Base-by-base conservation (phyloP, 2,888 invertebrate genomes). In the Petrolisthes cinctipes region DNA sequence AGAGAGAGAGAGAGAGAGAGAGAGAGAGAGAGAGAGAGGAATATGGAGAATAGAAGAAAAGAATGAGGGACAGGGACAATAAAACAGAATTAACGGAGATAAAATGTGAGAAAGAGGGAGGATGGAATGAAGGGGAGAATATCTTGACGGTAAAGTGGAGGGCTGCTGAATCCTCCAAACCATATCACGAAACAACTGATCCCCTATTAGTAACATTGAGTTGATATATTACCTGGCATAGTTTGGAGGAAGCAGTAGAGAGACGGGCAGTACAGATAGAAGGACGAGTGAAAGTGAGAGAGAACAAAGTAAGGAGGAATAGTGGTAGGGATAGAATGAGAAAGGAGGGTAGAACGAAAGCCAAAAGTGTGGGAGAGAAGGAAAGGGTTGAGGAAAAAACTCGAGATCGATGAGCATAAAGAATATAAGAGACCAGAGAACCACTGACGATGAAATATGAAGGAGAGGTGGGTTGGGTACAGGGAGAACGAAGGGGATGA, bases 361-460 rank as follows among this genome's bases (percentile, higher is more conserved):
- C 1, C 7, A n/a, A n/a, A n/a, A 54, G 54, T 17, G 4, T 6
- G 17, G 51, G 11, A 9, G 4, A 37, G 11, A 17, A 53, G 53
- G 53, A 4, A 14, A 37, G 53, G 9, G 17, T n/a, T 7, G 2
- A 20, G 5, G 7, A 14, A 17, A 14, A 54, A 20, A 7, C 7
- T 0, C 7, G 37, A 57, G 57, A 53, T 4, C 7, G 54, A 66
- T 23, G 37, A 6, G 23, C 7, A 61, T 17, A 61, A 68, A 68
- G 82, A 68, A 68, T 66, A 53, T 53, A 56, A 56, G 61, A 61
- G 61, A 61, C 53, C 71, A 71, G n/a, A 68, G 68, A 53, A 53
- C 37, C 11, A 56, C 56, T 57, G n/a, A n/a, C n/a, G n/a, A n/a
- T n/a, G n/a, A n/a, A n/a, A n/a, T n/a, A n/a, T n/a, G n/a, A 0